Conservation (phyloP, 2,797 vertebrate species). For the Artibeus jamaicensis region DNA sequence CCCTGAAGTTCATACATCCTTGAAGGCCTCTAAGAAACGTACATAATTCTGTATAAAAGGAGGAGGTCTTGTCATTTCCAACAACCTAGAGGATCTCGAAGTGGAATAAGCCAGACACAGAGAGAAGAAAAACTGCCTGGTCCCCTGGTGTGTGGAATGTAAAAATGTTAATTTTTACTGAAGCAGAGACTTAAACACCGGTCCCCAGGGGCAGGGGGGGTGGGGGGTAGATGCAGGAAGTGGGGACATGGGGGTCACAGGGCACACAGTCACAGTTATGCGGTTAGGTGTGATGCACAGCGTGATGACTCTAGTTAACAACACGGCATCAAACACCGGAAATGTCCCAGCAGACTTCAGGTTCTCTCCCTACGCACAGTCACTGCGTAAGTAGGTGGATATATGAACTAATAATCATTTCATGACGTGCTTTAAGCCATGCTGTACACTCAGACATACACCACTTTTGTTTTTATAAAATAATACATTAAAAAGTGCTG, state of each 20-base stretch:
- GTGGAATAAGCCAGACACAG: not conserved
- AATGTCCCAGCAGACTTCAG: not conserved
- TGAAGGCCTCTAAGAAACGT: not conserved
- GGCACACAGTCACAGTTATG: not conserved
- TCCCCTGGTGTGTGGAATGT: not conserved
- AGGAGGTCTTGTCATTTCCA: not conserved
- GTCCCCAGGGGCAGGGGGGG: accelerated
- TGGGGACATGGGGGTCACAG: not conserved
- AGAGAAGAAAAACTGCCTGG: not conserved
- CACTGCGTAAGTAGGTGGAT: not conserved
- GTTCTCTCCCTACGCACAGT: not conserved
- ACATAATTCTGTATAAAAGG: not conserved
- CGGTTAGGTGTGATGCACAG: no score
- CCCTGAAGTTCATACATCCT: not conserved
- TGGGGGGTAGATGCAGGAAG: no score
- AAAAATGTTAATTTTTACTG: not conserved
- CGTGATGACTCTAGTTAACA: not conserved
- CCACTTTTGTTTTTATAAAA: not conserved
- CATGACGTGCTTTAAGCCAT: not conserved
- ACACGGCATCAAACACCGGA: not conserved
- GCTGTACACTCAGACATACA: not conserved
- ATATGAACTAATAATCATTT: not conserved
- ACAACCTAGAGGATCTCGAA: not conserved
- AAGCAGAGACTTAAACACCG: not conserved
- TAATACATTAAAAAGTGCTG: not conserved